These are phyloP conservation scores for Stictocephala bisonia DNA, from an alignment of 2,888 invertebrate genomes.

Conservation along the genomic window DNA sequence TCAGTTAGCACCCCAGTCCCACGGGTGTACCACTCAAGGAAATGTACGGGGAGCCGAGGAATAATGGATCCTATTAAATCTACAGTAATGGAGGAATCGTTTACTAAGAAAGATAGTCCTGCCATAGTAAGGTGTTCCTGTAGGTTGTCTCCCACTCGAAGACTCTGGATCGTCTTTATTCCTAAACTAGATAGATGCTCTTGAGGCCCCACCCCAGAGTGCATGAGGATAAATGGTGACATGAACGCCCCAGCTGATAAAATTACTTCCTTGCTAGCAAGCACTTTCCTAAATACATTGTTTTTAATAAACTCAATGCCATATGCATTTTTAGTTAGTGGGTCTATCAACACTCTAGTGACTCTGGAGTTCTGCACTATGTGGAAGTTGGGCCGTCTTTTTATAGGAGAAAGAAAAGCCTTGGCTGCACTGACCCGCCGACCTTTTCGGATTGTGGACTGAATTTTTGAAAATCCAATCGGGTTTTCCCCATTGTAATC, in stretches of 20 bases:
- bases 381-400: conserved; percentile 69
- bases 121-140: conserved; percentile 68
- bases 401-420: conserved; percentile 70
- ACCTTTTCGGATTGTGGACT: conserved; percentile 54
- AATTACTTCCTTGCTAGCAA: conserved; percentile 76
- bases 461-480: conserved; percentile 56
- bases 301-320: conserved; percentile 70
- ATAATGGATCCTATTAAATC: conserved; percentile 38
- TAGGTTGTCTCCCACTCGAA: conserved; percentile 72
- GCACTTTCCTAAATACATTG: conserved; percentile 65
- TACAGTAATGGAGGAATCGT: conserved; percentile 47
- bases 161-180: conserved; percentile 70
- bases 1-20: conserved; percentile 78
- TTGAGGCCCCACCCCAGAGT: conserved; percentile 77
- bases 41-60: conserved; percentile 70
- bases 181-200: conserved; percentile 68
- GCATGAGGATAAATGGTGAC: conserved; percentile 84
- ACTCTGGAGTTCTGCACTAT: conserved; percentile 69
- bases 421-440: conserved; percentile 70
- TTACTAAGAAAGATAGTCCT: conserved; percentile 58
- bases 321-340: conserved; percentile 66
- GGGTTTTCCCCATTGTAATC: conserved; percentile 65
- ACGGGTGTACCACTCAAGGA: conserved; percentile 64
- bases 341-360: conserved; percentile 69
- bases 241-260: conserved; percentile 82